Evolutionary conservation across 2,797 vertebrate genomes (phyloP).

Genomic region (Labroides dimidiatus): DNA sequence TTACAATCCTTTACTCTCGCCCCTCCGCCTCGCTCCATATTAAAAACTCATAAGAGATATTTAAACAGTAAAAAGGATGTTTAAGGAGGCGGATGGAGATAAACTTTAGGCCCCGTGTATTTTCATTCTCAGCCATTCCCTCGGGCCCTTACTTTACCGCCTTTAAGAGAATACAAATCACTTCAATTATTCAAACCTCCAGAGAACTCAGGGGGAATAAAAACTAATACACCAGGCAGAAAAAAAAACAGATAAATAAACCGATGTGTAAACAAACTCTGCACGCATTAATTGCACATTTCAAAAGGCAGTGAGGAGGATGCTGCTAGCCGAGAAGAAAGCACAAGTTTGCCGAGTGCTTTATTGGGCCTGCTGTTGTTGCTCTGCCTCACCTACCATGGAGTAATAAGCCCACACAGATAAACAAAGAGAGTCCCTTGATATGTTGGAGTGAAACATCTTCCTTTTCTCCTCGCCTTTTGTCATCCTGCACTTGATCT

Average conservation of each 20-base stretch:
- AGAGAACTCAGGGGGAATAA: slow-evolving; percentile 61
- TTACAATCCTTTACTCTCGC: slow-evolving; percentile 50
- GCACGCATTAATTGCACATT: slow-evolving; percentile 74
- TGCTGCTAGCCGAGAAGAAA: slow-evolving; percentile 49
- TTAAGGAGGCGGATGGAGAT: slow-evolving; percentile 77
- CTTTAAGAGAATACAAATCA: slow-evolving; percentile 86
- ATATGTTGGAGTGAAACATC: slow-evolving; percentile 58
- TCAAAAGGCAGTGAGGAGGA: slow-evolving; percentile 51
- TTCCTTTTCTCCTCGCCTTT: slow-evolving; percentile 58
- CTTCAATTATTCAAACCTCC: slow-evolving; percentile 82
- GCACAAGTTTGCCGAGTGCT: slow-evolving; percentile 26
- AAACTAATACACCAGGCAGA: slow-evolving; percentile 55
- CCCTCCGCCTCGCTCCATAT: slow-evolving; percentile 45
- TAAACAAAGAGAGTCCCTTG: slow-evolving; percentile 77
- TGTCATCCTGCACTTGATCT: slow-evolving; percentile 72
- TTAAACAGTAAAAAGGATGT: slow-evolving; percentile 67
- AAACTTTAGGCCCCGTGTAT: slow-evolving; percentile 78
- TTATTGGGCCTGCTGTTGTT: slow-evolving; percentile 53
- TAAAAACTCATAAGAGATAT: slow-evolving; percentile 71
- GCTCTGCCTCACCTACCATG: slow-evolving; percentile 40
- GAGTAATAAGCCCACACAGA: slow-evolving; percentile 73
- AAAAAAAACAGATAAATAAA: slow-evolving; percentile 70
- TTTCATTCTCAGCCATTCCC: slow-evolving; percentile 81
- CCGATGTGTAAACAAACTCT: slow-evolving; percentile 65
- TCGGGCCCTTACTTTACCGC: slow-evolving; percentile 74